phyloP scores from a whole-genome alignment of 2,888 invertebrate species.

The Sarcophaga subvicina region DNA sequence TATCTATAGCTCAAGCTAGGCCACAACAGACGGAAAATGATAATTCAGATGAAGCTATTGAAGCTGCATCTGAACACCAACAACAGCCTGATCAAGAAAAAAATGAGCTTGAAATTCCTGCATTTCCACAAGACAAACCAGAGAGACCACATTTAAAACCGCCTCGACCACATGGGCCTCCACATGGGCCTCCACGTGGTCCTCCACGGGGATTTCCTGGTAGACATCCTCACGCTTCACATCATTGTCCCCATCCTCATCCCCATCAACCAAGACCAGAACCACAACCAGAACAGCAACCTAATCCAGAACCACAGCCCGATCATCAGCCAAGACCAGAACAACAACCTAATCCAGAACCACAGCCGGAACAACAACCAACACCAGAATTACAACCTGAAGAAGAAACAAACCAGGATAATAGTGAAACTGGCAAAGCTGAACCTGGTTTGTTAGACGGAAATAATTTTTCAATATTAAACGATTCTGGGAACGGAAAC shows the following conservation, averaged over 20 bases:
- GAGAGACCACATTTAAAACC: not conserved
- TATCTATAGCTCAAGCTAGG: constrained; percentile 39
- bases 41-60: not conserved
- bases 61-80: not conserved
- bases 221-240: too few relatives aligned
- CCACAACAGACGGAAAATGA: not conserved
- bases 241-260: not conserved
- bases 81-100: not conserved
- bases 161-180: not conserved
- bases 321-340: too few relatives aligned
- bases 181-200: too few relatives aligned
- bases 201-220: too few relatives aligned
- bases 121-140: too few relatives aligned
- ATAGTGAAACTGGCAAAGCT: not conserved
- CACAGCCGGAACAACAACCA: too few relatives aligned
- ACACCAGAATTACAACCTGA: constrained; percentile 2
- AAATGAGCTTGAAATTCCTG: not conserved
- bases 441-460: not conserved
- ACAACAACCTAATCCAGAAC: too few relatives aligned
- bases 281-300: too few relatives aligned
- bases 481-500: not conserved
- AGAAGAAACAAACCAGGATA: not conserved
- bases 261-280: too few relatives aligned
- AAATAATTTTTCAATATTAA: not conserved
- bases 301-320: too few relatives aligned